A percentile compares a stretch with the other conserved stretches of the same genome.
Conservation (phyloP, 1,140 invertebrate genomes). For the Drosophila busckii region DNA sequence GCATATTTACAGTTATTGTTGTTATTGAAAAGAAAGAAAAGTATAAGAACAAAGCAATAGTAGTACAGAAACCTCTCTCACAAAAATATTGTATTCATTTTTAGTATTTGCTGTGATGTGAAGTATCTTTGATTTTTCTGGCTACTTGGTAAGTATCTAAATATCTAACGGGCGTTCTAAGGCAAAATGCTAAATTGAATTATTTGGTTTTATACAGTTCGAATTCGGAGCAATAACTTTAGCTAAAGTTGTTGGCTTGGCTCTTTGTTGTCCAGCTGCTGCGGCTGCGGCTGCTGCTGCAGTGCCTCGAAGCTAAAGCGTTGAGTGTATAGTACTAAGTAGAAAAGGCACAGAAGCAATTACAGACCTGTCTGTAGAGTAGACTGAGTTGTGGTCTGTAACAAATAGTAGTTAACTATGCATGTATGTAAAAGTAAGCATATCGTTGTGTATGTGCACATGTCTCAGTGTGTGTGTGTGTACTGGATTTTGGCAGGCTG, state of each 20-base stretch:
- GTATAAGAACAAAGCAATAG: slow-evolving; percentile 37
- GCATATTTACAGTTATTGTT: too few relatives aligned
- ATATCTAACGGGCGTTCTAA: slow-evolving; percentile 19
- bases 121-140: slow-evolving; percentile 66
- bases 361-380: too few relatives aligned
- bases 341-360: slow-evolving; percentile 20
- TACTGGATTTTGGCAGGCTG: too few relatives aligned
- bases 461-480: slow-evolving; percentile 23
- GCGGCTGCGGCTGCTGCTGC: slow-evolving; percentile 13
- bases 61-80: slow-evolving; percentile 73
- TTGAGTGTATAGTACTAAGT: slow-evolving; percentile 1
- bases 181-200: slow-evolving; percentile 32
- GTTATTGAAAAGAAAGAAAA: slow-evolving; percentile 5
- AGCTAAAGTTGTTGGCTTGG: slow-evolving; percentile 28
- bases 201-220: slow-evolving; percentile 44
- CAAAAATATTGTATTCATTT: slow-evolving; percentile 47
- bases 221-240: slow-evolving; percentile 11
- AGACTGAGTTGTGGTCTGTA: too few relatives aligned
- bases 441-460: too few relatives aligned
- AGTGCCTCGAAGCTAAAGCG: slow-evolving; percentile 37
- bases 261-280: slow-evolving; percentile 56
- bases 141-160: slow-evolving; percentile 26
- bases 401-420: too few relatives aligned
- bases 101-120: slow-evolving; percentile 59
- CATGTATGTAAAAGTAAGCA: too few relatives aligned